Evolutionary conservation across 2,888 invertebrate species (phyloP).

Genomic region (Caenorhabditis japonica): DNA sequence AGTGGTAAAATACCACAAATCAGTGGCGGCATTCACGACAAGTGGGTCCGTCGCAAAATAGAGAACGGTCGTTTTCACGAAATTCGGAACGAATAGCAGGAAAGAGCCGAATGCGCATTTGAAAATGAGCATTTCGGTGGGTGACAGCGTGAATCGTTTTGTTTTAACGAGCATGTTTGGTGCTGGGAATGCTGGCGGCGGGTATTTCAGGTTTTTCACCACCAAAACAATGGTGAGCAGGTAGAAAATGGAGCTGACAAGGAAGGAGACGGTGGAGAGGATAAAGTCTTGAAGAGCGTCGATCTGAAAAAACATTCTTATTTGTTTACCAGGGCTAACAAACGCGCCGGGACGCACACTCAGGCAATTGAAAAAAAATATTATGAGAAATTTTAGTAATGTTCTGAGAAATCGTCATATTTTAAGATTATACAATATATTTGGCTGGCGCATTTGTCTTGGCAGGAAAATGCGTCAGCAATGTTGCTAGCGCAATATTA

Average conservation of each 20-base stretch:
- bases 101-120: constrained; percentile 41
- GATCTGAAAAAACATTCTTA: neutral
- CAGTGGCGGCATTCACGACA: constrained; percentile 9
- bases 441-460: too few species aligned
- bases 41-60: constrained; percentile 7
- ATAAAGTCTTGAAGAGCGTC: constrained; percentile 48
- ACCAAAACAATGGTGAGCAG: neutral
- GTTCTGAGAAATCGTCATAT: too few species aligned
- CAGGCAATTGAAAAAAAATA: too few species aligned
- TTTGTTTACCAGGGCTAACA: neutral
- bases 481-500: too few species aligned
- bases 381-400: too few species aligned
- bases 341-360: too few species aligned
- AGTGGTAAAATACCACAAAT: constrained; percentile 43
- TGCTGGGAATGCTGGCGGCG: neutral
- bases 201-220: constrained; percentile 3
- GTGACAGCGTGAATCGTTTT: neutral
- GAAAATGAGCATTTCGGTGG: constrained; percentile 26
- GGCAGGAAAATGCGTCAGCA: too few species aligned
- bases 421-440: too few species aligned
- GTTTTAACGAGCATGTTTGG: neutral
- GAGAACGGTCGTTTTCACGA: constrained; percentile 20
- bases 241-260: constrained; percentile 11
- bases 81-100: constrained; percentile 34
- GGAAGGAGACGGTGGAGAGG: constrained; percentile 15